Conservation (phyloP, 2,888 invertebrate genomes). For the Tryphoninae sp. region DNA sequence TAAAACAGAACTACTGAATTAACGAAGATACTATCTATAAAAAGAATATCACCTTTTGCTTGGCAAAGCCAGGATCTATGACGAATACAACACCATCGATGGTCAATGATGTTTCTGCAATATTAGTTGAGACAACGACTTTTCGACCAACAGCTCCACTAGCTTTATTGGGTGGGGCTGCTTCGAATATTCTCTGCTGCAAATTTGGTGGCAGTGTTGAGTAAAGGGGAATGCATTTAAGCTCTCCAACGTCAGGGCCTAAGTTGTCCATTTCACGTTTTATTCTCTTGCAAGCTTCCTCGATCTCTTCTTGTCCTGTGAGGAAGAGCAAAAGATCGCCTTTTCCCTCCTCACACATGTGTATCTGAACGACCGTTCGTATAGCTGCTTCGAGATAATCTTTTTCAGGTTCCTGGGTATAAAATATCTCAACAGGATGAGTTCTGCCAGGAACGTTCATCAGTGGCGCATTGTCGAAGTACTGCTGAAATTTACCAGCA, state of each 20-base stretch:
- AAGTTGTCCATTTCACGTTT: conserved; percentile 97
- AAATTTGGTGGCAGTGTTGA: conserved; percentile 98
- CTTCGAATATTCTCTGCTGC: conserved; percentile 98
- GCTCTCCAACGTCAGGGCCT: conserved; percentile 97
- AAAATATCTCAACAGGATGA: conserved; percentile 98
- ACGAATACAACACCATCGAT: conserved; percentile 99
- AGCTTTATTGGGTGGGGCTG: conserved; percentile 94
- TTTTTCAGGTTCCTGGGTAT: conserved; percentile 98
- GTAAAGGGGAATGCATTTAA: conserved; percentile 99
- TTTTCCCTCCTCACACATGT: conserved; percentile 95
- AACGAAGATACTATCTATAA: not conserved
- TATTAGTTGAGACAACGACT: conserved; percentile 99
- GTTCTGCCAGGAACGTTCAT: conserved; percentile 99
- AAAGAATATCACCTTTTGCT: conserved; percentile 90
- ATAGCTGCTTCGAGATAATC: conserved; percentile 99
- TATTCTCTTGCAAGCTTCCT: conserved; percentile 99
- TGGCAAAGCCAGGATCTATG: conserved; percentile 99
- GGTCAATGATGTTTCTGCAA: conserved; percentile 99
- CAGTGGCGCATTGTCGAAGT: conserved; percentile 98
- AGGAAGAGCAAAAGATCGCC: conserved; percentile 97
- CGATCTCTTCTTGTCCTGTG: conserved; percentile 96
- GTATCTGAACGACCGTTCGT: conserved; percentile 97
- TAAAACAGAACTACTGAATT: not conserved
- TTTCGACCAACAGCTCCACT: conserved; percentile 95
- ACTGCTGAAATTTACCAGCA: conserved; percentile 99